Conservation (phyloP, 2,797 vertebrate genomes). For the Toxotes lorentzi region DNA sequence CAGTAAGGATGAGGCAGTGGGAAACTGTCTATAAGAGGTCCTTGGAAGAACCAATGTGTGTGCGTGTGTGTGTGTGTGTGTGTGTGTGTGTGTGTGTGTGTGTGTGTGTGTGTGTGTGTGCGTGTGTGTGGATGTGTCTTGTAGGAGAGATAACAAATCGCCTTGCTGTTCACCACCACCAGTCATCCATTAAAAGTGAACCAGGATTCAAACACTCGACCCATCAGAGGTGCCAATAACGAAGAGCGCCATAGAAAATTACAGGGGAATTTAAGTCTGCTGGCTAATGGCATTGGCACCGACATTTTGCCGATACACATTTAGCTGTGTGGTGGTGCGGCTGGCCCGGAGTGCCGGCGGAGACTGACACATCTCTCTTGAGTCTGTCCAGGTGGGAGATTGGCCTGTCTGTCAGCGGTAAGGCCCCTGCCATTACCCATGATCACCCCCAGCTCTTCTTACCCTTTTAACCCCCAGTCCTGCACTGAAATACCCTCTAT, state of each 20-base stretch:
- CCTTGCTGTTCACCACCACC: conserved; percentile 48
- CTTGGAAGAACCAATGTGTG: conserved; percentile 4
- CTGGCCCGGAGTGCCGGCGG: conserved; percentile 85
- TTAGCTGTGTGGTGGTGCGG: conserved; percentile 78
- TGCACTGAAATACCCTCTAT: conserved; percentile 42
- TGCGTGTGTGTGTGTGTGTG: neutral
- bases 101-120: conserved; percentile 7
- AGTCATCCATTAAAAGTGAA: conserved; percentile 81
- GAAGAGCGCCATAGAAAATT: conserved; percentile 82
- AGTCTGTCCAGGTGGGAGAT: conserved; percentile 78
- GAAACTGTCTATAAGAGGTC: neutral
- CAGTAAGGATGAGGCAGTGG: neutral
- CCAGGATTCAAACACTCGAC: conserved; percentile 80
- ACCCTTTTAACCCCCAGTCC: conserved; percentile 63
- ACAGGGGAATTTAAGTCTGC: conserved; percentile 83
- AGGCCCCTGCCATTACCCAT: conserved; percentile 78
- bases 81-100: conserved; percentile 6
- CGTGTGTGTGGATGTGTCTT: conserved; percentile 37
- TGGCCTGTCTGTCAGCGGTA: conserved; percentile 83
- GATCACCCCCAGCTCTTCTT: conserved; percentile 76
- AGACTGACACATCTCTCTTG: conserved; percentile 82
- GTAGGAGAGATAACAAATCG: conserved; percentile 69
- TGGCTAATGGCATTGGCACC: conserved; percentile 79
- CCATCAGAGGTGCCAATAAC: conserved; percentile 85
- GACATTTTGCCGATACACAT: conserved; percentile 77